A percentile compares a stretch with the other conserved stretches of the same genome.
Evolutionary conservation across 2,113 vertebrate genomes (phyloP).

Genomic region (Anolis carolinensis): DNA sequence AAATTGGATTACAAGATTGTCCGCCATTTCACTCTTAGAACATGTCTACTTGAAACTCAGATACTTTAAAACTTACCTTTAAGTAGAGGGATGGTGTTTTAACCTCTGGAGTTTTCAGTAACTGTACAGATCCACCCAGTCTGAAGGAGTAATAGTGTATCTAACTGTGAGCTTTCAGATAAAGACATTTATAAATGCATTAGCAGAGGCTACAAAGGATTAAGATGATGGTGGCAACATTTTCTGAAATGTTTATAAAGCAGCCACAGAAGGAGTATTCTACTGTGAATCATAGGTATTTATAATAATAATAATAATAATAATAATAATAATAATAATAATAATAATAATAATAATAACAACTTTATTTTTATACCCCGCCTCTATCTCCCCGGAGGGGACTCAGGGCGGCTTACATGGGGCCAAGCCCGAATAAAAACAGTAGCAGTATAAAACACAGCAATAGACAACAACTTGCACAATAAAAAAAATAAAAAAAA

Average conservation of each 20-base stretch:
- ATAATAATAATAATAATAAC: too few species aligned
- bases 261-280: neutral
- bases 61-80: conserved; percentile 14
- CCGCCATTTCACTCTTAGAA: neutral
- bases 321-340: too few species aligned
- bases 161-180: neutral
- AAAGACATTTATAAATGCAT: neutral
- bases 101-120: conserved; percentile 10
- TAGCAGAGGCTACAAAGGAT: neutral
- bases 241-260: neutral
- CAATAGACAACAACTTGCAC: too few species aligned
- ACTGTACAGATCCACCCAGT: conserved; percentile 7
- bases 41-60: neutral
- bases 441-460: too few species aligned
- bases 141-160: conserved; percentile 24
- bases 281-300: too few species aligned
- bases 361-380: too few species aligned
- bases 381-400: too few species aligned
- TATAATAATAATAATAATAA: too few species aligned
- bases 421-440: too few species aligned
- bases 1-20: neutral
- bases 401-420: too few species aligned
- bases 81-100: neutral
- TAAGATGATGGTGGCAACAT: neutral
- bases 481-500: too few species aligned